A percentile compares a stretch with the other conserved stretches of the same genome.
Evolutionary conservation across 2,797 vertebrate genomes (phyloP).

Genomic region (Amblyraja radiata): DNA sequence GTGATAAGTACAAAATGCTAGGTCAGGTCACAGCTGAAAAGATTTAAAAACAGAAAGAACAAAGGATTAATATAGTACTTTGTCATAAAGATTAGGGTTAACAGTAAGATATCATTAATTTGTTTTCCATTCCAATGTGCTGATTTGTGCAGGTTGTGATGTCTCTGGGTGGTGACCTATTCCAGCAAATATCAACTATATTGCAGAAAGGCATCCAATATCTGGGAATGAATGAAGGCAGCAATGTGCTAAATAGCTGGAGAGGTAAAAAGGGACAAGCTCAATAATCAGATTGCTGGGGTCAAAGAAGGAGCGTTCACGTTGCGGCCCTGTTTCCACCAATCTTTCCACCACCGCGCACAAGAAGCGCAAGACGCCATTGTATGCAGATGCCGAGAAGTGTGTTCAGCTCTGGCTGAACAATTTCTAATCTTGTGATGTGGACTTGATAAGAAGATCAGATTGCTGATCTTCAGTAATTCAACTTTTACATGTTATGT

Average conservation of each 20-base stretch:
- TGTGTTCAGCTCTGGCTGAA: no score
- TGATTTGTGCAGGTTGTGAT: neutral
- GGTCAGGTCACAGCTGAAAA: neutral
- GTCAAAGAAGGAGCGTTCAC: no score
- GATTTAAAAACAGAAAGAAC: neutral
- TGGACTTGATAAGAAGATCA: no score
- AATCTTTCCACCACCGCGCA: no score
- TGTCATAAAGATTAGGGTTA: neutral
- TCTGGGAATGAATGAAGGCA: neutral
- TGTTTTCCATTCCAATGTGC: neutral
- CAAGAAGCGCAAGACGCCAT: no score
- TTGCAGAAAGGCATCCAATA: neutral
- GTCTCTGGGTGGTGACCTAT: neutral
- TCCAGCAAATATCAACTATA: no score
- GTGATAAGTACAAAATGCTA: neutral
- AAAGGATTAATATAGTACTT: neutral
- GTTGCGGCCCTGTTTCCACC: no score
- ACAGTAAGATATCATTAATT: neutral
- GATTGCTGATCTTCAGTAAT: no score
- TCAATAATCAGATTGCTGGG: neutral
- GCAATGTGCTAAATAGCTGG: neutral
- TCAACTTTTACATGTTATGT: neutral
- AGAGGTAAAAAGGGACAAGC: neutral
- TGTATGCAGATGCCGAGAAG: no score
- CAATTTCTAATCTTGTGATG: no score